phyloP scores from a whole-genome alignment of 1,140 invertebrate genomes.

The Sarcophaga bullata region DNA sequence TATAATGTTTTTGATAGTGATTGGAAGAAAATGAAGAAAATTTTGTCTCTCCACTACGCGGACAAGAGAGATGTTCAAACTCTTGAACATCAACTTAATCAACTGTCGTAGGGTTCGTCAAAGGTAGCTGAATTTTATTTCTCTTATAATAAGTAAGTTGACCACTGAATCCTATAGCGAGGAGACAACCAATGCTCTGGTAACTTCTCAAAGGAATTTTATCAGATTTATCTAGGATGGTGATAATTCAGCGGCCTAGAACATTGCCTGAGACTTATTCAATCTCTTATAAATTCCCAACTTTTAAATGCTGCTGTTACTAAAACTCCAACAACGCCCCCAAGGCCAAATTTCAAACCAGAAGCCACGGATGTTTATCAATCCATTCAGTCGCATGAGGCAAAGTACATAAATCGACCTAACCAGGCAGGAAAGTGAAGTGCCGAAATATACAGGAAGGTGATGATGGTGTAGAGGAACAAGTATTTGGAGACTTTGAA shows the following conservation, averaged over 20 bases:
- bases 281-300: neutral
- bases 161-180: no score
- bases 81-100: no score
- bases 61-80: no score
- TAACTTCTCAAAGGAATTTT: no score
- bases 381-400: neutral
- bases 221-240: neutral
- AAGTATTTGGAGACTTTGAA: slow-evolving; percentile 33
- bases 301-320: neutral
- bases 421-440: neutral
- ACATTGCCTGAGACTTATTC: neutral
- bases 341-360: neutral
- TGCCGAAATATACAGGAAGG: slow-evolving; percentile 66
- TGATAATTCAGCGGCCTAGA: neutral
- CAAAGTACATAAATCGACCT: slow-evolving; percentile 1
- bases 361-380: neutral
- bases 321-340: neutral
- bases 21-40: no score
- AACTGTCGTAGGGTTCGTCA: no score
- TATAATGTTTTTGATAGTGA: no score
- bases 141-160: no score
- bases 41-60: no score
- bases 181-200: no score
- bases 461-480: slow-evolving; percentile 54
- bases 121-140: no score